Evolutionary conservation across 2,797 vertebrate genomes (phyloP).

Genomic region (Octomys mimax): DNA sequence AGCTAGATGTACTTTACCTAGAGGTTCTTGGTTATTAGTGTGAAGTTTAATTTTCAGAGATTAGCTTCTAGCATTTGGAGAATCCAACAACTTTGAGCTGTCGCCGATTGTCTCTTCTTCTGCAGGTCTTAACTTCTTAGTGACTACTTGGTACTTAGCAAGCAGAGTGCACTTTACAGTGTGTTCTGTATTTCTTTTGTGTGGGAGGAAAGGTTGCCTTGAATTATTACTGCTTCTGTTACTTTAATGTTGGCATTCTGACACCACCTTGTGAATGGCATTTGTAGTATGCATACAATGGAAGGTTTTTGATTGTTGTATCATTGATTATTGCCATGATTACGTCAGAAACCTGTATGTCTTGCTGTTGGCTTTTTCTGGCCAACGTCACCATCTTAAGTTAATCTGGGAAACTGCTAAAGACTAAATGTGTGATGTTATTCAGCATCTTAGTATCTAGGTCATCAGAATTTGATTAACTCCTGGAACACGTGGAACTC

Average conservation of each 20-base stretch:
- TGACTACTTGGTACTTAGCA: not conserved
- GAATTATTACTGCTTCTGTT: constrained; percentile 47
- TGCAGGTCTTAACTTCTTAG: constrained; percentile 11
- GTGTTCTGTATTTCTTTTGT: constrained; percentile 46
- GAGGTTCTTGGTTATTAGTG: constrained; percentile 21
- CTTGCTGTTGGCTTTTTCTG: constrained; percentile 45
- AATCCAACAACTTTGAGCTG: constrained; percentile 6
- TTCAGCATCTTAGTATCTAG: constrained; percentile 8
- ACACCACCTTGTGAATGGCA: not conserved
- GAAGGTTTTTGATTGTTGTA: not conserved
- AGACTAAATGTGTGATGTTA: constrained; percentile 49
- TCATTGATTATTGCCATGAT: constrained; percentile 5
- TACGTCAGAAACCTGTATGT: not conserved
- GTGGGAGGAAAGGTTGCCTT: constrained; percentile 17
- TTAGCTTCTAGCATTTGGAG: constrained; percentile 13
- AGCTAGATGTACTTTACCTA: constrained; percentile 11
- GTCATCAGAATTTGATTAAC: constrained; percentile 50
- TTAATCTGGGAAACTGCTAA: constrained; percentile 26
- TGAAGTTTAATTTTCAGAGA: constrained; percentile 57
- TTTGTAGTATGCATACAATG: constrained; percentile 29
- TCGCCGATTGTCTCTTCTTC: constrained; percentile 29
- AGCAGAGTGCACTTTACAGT: constrained; percentile 22
- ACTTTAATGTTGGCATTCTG: constrained; percentile 48
- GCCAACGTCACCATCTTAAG: not conserved
- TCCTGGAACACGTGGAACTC: not conserved